phyloP scores from a whole-genome alignment of 2,113 vertebrate species.

The Hemibagrus wyckioides region DNA sequence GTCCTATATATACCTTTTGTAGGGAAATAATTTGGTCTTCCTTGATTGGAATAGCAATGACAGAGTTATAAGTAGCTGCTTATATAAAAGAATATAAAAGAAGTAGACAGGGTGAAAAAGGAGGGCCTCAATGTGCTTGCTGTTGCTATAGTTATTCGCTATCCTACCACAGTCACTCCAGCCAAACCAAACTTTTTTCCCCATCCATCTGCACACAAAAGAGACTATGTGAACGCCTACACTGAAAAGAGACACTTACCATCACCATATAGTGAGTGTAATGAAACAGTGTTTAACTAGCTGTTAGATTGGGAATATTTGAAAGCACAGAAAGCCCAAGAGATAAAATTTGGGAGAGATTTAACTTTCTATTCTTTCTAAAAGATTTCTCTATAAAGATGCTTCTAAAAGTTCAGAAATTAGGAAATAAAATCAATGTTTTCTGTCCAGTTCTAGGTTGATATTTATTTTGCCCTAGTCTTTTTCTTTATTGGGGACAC shows the following conservation, averaged over 20 bases:
- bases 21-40: slow-evolving; percentile 71
- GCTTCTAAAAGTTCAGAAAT: neutral
- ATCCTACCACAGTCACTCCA: slow-evolving; percentile 67
- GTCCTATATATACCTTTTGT: slow-evolving; percentile 21
- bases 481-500: slow-evolving; percentile 16
- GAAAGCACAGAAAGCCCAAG: slow-evolving; percentile 16
- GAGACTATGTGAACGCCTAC: slow-evolving; percentile 60
- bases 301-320: neutral
- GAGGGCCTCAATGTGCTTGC: slow-evolving; percentile 62
- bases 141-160: slow-evolving; percentile 76
- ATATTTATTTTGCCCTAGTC: neutral
- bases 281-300: slow-evolving; percentile 59
- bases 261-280: slow-evolving; percentile 68
- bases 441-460: neutral
- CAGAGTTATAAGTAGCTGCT: slow-evolving; percentile 52
- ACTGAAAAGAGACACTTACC: slow-evolving; percentile 67
- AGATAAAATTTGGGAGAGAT: neutral
- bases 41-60: slow-evolving; percentile 76
- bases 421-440: neutral
- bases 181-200: slow-evolving; percentile 58
- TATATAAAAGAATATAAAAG: slow-evolving; percentile 40
- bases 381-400: neutral
- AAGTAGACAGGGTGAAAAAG: slow-evolving; percentile 39
- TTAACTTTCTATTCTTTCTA: neutral
- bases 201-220: slow-evolving; percentile 66